Conservation (phyloP, 2,888 invertebrate genomes). For the Agrotis puta region DNA sequence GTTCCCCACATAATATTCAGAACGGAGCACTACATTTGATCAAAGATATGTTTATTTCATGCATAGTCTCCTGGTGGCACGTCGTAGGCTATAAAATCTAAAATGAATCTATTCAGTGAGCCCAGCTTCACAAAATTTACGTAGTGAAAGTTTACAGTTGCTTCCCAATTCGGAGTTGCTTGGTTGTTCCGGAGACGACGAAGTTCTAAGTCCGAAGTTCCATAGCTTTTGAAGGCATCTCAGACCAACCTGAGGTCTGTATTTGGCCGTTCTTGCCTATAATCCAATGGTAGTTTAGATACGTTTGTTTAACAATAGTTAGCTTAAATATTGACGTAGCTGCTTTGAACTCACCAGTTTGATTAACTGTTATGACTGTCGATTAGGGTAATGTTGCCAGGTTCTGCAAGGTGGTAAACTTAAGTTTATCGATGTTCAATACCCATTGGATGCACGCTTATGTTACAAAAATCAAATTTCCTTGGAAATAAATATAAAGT, state of each 20-base stretch:
- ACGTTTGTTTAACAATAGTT: slow-evolving; percentile 67
- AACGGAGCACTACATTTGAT: slow-evolving; percentile 72
- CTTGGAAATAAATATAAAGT: too few species aligned
- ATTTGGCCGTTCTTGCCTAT: slow-evolving; percentile 71
- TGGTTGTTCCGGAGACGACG: slow-evolving; percentile 71
- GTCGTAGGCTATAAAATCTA: slow-evolving; percentile 76
- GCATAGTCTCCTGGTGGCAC: slow-evolving; percentile 75
- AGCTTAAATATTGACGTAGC: slow-evolving; percentile 57
- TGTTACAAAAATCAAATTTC: too few species aligned
- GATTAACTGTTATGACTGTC: slow-evolving; percentile 40
- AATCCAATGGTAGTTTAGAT: slow-evolving; percentile 70
- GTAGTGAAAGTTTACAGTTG: slow-evolving; percentile 69
- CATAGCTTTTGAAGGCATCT: slow-evolving; percentile 74
- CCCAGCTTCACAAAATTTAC: slow-evolving; percentile 71
- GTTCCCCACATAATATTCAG: slow-evolving; percentile 70
- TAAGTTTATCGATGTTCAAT: slow-evolving; percentile 9
- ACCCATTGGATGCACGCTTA: background rate
- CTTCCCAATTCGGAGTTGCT: slow-evolving; percentile 67
- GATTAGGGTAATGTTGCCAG: slow-evolving; percentile 30
- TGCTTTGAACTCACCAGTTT: slow-evolving; percentile 45
- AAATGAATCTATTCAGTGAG: slow-evolving; percentile 76
- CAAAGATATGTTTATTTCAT: slow-evolving; percentile 82
- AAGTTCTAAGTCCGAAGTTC: slow-evolving; percentile 77
- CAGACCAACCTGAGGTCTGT: slow-evolving; percentile 69
- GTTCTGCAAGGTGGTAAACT: slow-evolving; percentile 12